Percentiles rank a stretch among this genome's conserved stretches.
phyloP scores from a whole-genome alignment of 2,888 invertebrate genomes.

The Cheilosia vulpina region DNA sequence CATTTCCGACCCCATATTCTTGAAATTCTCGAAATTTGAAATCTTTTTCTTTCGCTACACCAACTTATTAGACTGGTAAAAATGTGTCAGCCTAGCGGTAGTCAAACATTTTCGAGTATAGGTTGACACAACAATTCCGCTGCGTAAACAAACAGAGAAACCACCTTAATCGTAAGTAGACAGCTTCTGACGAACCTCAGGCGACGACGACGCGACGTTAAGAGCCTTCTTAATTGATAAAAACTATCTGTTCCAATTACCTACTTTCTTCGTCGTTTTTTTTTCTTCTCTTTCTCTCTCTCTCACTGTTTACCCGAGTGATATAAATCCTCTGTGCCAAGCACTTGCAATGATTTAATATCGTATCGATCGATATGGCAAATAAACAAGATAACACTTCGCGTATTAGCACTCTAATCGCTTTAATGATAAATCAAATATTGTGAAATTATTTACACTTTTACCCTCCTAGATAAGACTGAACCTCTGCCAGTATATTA shows the following conservation, averaged over 20 bases:
- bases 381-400: constrained; percentile 45
- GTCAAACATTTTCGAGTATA: neutral
- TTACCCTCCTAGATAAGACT: constrained; percentile 41
- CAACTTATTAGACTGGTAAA: no score
- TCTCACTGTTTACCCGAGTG: constrained; percentile 4
- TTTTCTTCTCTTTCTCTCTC: neutral
- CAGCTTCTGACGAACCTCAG: constrained; percentile 7
- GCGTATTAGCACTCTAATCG: constrained; percentile 40
- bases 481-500: neutral
- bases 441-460: constrained; percentile 66
- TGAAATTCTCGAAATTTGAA: no score
- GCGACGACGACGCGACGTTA: constrained; percentile 1
- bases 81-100: no score
- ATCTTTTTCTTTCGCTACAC: no score
- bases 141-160: constrained; percentile 1
- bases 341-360: constrained; percentile 39
- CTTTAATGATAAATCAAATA: constrained; percentile 64
- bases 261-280: neutral
- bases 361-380: constrained; percentile 49
- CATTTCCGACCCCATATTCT: no score
- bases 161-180: constrained; percentile 3
- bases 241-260: constrained; percentile 45
- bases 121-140: neutral
- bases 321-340: constrained; percentile 2
- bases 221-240: constrained; percentile 34